phyloP scores from a whole-genome alignment of 2,113 vertebrate species.

The Platycercus adscitus region DNA sequence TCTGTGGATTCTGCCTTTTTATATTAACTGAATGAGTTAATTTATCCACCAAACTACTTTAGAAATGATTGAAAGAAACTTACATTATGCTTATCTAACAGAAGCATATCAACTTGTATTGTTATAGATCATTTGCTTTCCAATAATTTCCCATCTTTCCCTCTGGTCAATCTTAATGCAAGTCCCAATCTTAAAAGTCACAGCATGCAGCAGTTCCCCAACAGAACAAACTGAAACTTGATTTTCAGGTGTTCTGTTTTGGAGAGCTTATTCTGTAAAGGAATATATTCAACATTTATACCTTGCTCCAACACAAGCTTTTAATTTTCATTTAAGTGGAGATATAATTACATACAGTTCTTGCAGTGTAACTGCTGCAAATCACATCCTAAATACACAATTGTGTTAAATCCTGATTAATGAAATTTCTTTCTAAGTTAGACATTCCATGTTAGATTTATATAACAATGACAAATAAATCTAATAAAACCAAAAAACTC shows the following conservation, averaged over 20 bases:
- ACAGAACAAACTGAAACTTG: not conserved
- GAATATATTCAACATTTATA: conserved; percentile 25
- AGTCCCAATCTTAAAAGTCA: not conserved
- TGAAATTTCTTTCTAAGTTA: conserved; percentile 65
- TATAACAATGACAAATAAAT: conserved; percentile 42
- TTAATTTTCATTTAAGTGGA: conserved; percentile 66
- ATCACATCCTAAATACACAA: conserved; percentile 53
- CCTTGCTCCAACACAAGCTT: conserved; percentile 33
- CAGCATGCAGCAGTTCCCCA: not conserved
- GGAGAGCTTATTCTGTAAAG: not conserved
- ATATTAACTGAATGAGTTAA: conserved; percentile 33
- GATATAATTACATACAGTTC: conserved; percentile 55
- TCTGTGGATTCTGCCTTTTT: conserved; percentile 26
- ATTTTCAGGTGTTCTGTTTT: conserved; percentile 24
- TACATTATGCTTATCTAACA: conserved; percentile 42
- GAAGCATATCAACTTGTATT: conserved; percentile 23
- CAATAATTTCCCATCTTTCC: conserved; percentile 25
- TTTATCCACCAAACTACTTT: conserved; percentile 41
- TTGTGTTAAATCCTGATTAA: conserved; percentile 70
- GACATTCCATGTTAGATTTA: conserved; percentile 50
- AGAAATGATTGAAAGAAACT: conserved; percentile 42
- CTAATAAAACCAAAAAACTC: conserved; percentile 55
- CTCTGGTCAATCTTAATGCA: conserved; percentile 23
- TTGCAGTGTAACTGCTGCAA: conserved; percentile 58
- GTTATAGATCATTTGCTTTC: conserved; percentile 33